Percentiles rank a stretch among this genome's conserved stretches.
Evolutionary conservation across 2,113 vertebrate genomes (phyloP).

Genomic region (Catharus fuscescens): DNA sequence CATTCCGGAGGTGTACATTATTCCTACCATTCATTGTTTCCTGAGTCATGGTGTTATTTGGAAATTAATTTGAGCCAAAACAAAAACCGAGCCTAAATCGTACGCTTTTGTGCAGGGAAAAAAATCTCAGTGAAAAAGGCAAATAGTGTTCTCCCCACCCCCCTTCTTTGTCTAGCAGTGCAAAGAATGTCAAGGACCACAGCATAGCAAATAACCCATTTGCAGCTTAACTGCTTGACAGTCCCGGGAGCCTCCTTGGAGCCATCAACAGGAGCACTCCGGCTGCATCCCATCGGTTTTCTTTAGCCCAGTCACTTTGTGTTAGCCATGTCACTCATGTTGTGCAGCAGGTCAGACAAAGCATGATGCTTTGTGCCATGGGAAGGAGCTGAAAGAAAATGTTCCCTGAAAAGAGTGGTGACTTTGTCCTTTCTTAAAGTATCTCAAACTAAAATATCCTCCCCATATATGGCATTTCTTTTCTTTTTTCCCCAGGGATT

Average conservation of each 20-base stretch:
- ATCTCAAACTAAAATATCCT: neutral
- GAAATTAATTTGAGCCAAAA: constrained; percentile 39
- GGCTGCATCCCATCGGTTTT: neutral
- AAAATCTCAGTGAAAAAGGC: neutral
- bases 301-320: neutral
- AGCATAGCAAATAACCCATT: neutral
- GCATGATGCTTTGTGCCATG: neutral
- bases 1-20: neutral
- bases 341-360: neutral
- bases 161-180: neutral
- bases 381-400: neutral
- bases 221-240: neutral
- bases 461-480: no score
- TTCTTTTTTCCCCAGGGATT: neutral
- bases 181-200: neutral
- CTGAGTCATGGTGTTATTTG: constrained; percentile 10
- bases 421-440: neutral
- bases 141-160: neutral
- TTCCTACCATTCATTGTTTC: constrained; percentile 11
- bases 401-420: neutral
- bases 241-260: neutral
- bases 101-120: neutral
- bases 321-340: neutral
- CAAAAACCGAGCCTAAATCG: neutral
- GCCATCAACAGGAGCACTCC: neutral